Percentiles rank a stretch among this genome's conserved stretches.
Evolutionary conservation across 1,140 invertebrate species (phyloP).

Genomic region (Babylonia areolata): DNA sequence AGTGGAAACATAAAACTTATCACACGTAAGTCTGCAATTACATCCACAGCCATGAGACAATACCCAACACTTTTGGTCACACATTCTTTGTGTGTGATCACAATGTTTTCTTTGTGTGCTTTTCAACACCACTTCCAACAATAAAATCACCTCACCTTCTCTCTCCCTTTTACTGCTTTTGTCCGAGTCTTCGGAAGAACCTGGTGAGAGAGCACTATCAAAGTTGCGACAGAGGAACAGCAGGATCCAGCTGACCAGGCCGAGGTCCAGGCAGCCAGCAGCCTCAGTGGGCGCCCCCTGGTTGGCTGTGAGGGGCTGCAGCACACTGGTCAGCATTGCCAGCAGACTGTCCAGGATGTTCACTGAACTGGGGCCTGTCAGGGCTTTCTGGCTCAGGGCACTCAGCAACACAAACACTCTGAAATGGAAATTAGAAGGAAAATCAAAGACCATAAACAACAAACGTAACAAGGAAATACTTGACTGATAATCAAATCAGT

Average conservation of each 20-base stretch:
- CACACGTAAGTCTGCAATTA: no score
- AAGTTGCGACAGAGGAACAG: constrained; percentile 87
- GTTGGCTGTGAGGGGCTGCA: constrained; percentile 61
- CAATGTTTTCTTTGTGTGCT: neutral
- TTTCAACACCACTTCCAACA: neutral
- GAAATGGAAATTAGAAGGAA: no score
- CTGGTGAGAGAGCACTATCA: constrained; percentile 76
- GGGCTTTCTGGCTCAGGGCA: constrained; percentile 89
- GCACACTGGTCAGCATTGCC: constrained; percentile 68
- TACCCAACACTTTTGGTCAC: no score
- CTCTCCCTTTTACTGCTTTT: constrained; percentile 47
- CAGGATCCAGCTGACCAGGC: constrained; percentile 86
- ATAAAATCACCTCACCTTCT: constrained; percentile 33
- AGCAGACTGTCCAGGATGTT: constrained; percentile 73
- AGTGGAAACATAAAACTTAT: no score
- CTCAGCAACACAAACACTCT: constrained; percentile 91
- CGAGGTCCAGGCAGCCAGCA: constrained; percentile 78
- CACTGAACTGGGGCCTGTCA: constrained; percentile 75
- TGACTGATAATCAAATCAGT: no score
- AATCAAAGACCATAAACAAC: no score
- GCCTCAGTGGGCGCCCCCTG: neutral
- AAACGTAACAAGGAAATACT: no score
- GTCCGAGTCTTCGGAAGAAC: constrained; percentile 60
- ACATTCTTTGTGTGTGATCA: no score
- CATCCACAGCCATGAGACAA: no score